phyloP scores from a whole-genome alignment of 2,797 vertebrate genomes.

The Scomberomorus guttatus region DNA sequence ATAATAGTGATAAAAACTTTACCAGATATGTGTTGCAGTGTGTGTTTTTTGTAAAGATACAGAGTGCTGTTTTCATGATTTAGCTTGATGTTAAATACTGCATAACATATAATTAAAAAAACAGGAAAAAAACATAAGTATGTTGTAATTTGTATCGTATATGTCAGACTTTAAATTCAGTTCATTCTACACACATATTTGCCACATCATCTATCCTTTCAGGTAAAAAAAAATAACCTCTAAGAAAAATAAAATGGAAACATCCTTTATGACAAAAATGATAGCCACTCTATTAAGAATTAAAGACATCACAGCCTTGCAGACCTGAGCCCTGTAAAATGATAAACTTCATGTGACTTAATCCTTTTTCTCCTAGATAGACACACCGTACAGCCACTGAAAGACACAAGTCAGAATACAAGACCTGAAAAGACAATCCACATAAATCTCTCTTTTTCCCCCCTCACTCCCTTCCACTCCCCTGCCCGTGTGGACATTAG shows the following conservation, averaged over 20 bases:
- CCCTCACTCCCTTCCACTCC: background rate
- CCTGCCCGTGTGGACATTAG: constrained; percentile 21
- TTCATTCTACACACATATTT: background rate
- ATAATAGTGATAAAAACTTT: too few species aligned
- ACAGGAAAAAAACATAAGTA: background rate
- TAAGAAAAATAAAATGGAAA: background rate
- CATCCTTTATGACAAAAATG: background rate
- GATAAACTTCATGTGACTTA: background rate
- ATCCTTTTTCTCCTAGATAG: background rate
- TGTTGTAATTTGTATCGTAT: background rate
- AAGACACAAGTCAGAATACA: background rate
- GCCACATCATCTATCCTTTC: background rate
- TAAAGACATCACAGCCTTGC: background rate
- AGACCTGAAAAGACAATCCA: background rate
- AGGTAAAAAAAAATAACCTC: too few species aligned
- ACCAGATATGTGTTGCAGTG: too few species aligned
- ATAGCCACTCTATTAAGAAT: background rate
- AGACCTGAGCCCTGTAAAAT: background rate
- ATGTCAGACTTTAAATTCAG: background rate
- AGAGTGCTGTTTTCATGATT: too few species aligned
- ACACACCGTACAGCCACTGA: background rate
- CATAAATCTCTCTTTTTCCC: background rate
- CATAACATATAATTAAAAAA: too few species aligned
- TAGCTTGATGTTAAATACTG: too few species aligned
- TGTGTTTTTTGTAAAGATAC: too few species aligned